Percentiles rank a stretch among this genome's conserved stretches.
Evolutionary conservation across 1,140 invertebrate genomes (phyloP).

Genomic region (Belonocnema kinseyi): DNA sequence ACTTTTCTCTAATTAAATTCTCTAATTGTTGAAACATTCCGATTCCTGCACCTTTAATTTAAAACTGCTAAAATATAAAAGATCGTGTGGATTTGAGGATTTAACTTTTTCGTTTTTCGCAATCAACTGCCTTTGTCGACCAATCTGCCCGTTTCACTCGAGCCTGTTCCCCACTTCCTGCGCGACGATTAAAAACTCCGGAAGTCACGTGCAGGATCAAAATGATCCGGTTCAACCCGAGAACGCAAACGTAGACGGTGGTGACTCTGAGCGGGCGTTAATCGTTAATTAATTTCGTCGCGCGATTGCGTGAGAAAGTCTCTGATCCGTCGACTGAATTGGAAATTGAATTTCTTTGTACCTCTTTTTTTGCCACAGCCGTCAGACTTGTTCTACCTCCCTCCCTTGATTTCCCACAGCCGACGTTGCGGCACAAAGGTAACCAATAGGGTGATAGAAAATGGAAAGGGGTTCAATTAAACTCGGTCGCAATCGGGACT

Average conservation of each 20-base stretch:
- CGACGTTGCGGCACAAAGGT: constrained; percentile 16
- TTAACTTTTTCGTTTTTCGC: background rate
- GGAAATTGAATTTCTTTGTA: constrained; percentile 28
- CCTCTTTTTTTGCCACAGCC: constrained; percentile 7
- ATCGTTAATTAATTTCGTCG: constrained; percentile 31
- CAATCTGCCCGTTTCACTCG: background rate
- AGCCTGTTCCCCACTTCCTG: background rate
- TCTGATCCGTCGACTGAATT: constrained; percentile 16
- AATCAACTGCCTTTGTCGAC: background rate
- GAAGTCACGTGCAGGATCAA: constrained; percentile 48
- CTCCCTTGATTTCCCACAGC: background rate
- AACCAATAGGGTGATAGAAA: background rate
- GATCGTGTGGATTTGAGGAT: background rate
- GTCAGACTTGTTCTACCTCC: constrained; percentile 17
- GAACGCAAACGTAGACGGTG: background rate
- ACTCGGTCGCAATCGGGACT: no score
- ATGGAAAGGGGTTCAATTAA: no score
- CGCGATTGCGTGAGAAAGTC: constrained; percentile 27
- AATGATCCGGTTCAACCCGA: constrained; percentile 55
- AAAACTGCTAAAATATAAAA: background rate
- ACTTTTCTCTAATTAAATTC: no score
- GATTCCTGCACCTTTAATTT: background rate
- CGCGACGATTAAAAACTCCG: constrained; percentile 5
- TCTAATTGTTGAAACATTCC: no score
- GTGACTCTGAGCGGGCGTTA: constrained; percentile 7